Percentiles rank a stretch among this genome's conserved stretches.
These are phyloP conservation scores for Thunnus thynnus DNA, from an alignment of 2,113 vertebrate species.

Conservation along the genomic window DNA sequence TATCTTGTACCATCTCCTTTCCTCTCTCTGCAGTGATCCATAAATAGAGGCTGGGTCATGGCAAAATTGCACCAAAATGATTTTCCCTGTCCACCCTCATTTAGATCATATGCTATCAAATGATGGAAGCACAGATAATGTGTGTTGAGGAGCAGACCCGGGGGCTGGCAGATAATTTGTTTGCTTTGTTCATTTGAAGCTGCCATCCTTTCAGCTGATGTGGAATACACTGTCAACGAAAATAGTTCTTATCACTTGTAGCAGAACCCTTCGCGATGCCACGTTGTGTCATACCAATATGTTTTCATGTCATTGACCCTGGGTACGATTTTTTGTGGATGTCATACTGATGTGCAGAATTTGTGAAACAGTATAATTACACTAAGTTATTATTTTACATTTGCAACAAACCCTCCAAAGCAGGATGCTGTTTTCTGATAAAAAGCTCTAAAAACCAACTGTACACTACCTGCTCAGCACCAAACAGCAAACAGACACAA, in stretches of 20 bases:
- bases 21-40: conserved; percentile 27
- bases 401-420: no score
- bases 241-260: conserved; percentile 25
- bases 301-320: conserved; percentile 1
- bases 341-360: not conserved
- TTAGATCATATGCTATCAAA: conserved; percentile 54
- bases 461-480: no score
- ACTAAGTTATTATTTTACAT: no score
- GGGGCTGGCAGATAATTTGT: conserved; percentile 50
- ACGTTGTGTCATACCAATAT: no score
- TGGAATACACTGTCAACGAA: not conserved
- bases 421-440: no score
- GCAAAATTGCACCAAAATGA: conserved; percentile 35
- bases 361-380: not conserved
- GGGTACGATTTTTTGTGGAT: not conserved
- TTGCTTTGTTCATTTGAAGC: conserved; percentile 59
- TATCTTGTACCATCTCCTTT: conserved; percentile 15
- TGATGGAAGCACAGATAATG: conserved; percentile 48
- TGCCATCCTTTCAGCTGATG: conserved; percentile 23
- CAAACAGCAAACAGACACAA: no score
- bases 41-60: conserved; percentile 36
- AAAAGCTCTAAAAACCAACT: no score
- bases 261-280: conserved; percentile 5
- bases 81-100: conserved; percentile 52
- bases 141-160: conserved; percentile 5